These are phyloP conservation scores for Typhlomys cinereus DNA, from an alignment of 2,113 vertebrate genomes.

Conservation along the genomic window DNA sequence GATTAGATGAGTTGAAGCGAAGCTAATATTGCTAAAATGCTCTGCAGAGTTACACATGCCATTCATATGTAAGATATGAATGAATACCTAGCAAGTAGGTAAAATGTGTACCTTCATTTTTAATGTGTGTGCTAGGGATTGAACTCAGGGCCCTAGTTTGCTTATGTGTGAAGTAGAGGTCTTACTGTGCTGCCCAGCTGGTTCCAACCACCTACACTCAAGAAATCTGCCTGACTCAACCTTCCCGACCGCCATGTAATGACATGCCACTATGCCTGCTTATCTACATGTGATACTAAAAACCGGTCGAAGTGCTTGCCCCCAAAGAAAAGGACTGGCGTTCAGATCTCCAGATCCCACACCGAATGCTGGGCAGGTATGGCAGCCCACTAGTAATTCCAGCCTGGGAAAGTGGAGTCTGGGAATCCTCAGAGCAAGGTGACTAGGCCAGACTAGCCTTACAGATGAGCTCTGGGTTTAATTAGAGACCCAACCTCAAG, in stretches of 20 bases:
- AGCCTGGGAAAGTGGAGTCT: too few species aligned
- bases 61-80: not conserved
- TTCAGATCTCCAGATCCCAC: too few species aligned
- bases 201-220: not conserved
- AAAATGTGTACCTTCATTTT: not conserved
- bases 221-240: not conserved
- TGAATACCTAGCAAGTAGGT: conserved; percentile 7
- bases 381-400: too few species aligned
- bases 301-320: too few species aligned
- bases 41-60: not conserved
- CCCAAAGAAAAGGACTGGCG: too few species aligned
- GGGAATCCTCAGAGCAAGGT: too few species aligned
- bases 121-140: not conserved
- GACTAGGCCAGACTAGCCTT: too few species aligned
- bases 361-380: too few species aligned
- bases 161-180: not conserved
- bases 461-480: too few species aligned
- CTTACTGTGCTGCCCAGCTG: not conserved
- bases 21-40: not conserved
- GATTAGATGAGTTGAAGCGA: conserved; percentile 23
- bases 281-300: too few species aligned
- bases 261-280: too few species aligned
- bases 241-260: not conserved
- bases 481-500: too few species aligned
- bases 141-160: not conserved